A percentile compares a stretch with the other conserved stretches of the same genome.
Conservation (phyloP, 2,888 invertebrate species). For the Drosophila basisetae region DNA sequence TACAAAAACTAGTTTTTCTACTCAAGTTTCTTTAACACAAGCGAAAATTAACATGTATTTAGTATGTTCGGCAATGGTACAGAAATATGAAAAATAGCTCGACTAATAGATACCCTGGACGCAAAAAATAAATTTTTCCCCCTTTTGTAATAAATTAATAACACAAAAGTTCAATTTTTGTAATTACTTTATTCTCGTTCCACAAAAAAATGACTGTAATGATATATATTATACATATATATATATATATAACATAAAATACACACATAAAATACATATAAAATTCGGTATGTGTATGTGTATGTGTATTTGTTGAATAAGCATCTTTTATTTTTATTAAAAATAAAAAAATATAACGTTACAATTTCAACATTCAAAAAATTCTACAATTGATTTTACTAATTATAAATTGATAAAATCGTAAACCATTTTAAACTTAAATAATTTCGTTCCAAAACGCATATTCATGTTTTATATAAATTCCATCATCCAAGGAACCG, state of each 20-base stretch:
- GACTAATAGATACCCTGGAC: not conserved
- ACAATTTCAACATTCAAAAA: constrained; percentile 82
- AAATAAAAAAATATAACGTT: constrained; percentile 84
- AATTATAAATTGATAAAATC: constrained; percentile 65
- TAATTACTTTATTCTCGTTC: constrained; percentile 1
- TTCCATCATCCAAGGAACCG: constrained; percentile 69
- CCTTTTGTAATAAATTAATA: not conserved
- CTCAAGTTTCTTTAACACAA: not conserved
- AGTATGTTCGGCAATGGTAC: not conserved
- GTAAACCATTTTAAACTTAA: constrained; percentile 61
- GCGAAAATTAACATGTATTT: not conserved
- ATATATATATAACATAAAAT: not conserved
- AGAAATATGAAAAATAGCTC: not conserved
- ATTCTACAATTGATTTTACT: constrained; percentile 79
- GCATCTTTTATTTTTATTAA: constrained; percentile 80
- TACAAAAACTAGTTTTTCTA: constrained; percentile 11
- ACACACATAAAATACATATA: constrained; percentile 11
- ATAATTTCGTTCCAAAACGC: constrained; percentile 76
- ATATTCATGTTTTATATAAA: constrained; percentile 66
- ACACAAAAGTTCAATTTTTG: not conserved
- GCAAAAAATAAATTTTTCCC: not conserved
- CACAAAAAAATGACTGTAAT: constrained; percentile 1
- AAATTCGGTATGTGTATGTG: constrained; percentile 12
- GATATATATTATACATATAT: constrained; percentile 10
- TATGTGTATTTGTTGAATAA: constrained; percentile 50